Base-by-base conservation (phyloP, 1,140 invertebrate genomes). In the Plectrocnemia conspersa region DNA sequence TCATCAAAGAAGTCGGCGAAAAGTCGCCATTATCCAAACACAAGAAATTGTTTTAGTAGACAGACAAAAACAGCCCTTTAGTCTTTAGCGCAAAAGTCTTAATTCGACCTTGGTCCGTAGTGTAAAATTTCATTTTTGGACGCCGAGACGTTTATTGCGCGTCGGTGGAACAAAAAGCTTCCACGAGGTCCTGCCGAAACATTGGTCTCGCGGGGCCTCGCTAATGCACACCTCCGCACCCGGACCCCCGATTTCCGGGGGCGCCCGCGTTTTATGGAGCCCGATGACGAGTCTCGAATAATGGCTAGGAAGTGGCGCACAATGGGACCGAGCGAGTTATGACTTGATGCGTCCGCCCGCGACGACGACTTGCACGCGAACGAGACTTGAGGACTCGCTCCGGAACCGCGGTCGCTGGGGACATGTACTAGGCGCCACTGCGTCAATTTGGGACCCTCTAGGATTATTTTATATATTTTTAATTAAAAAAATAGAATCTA, bases 271-370 rank as follows among this genome's bases (percentile, higher is more conserved):
- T 38, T 38, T 38, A 38, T 38, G 18, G 11, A 16, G 35, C 13
- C 25, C 13, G 24, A n/a, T 36, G 32, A 36, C 32, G 46, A 47
- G 46, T 24, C 10, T 7, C 11, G 47, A 38, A 47, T 38, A 38
- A 50, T 38, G 32, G 47, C 16, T 45, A 50, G 47, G 47, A 50
- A 50, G 35, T 45, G 25, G 33, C 47, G 25, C 47, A 50, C 47
- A 50, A 50, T 38, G 32, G 47, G 32, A 5, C 25, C 5, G 19
- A 16, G 41, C 41, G 41, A 54, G 52, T 54, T 54, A 54, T 54
- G 52, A 45, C 52, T 54, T 54, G 27, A 54, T 54, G 40, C 36
- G 52, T 54, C 52, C 52, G 52, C 24, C 46, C 36, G 52, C 52
- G 52, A 13, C 18, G 35, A 10, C 21, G 21, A 19, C 27, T 29